phyloP scores from a whole-genome alignment of 1,140 invertebrate genomes.

The Acyrthosiphon pisum region DNA sequence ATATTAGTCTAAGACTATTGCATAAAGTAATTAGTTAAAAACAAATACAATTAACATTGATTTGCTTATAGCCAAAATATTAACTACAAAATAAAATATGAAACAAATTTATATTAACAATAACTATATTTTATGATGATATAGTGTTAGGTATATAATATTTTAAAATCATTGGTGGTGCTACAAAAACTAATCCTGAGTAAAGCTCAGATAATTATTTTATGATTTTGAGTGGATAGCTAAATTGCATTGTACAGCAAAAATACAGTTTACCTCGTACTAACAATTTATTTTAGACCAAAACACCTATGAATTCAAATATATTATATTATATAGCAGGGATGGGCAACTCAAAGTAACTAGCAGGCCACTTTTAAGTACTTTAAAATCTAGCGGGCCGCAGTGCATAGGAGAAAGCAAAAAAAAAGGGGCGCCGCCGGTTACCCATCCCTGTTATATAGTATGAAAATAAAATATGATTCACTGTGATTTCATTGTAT shows the following conservation, averaged over 20 bases:
- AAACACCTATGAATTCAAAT: neutral
- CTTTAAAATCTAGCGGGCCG: too few species aligned
- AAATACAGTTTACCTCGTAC: neutral
- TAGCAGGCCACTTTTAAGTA: too few species aligned
- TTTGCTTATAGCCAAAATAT: neutral
- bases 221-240: neutral
- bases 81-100: neutral
- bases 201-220: neutral
- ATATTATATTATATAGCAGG: neutral
- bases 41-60: neutral
- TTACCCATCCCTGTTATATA: too few species aligned
- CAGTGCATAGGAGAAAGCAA: too few species aligned
- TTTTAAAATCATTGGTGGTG: neutral
- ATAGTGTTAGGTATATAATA: too few species aligned
- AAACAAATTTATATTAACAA: neutral
- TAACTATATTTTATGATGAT: neutral
- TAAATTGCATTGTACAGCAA: neutral
- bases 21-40: neutral
- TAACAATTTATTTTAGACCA: neutral
- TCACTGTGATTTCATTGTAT: neutral
- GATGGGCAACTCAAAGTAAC: too few species aligned
- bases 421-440: too few species aligned
- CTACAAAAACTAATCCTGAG: neutral
- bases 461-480: neutral
- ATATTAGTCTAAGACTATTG: slow-evolving; percentile 12